Evolutionary conservation across 1,140 invertebrate genomes (phyloP).

Genomic region (Ephestia elutella): DNA sequence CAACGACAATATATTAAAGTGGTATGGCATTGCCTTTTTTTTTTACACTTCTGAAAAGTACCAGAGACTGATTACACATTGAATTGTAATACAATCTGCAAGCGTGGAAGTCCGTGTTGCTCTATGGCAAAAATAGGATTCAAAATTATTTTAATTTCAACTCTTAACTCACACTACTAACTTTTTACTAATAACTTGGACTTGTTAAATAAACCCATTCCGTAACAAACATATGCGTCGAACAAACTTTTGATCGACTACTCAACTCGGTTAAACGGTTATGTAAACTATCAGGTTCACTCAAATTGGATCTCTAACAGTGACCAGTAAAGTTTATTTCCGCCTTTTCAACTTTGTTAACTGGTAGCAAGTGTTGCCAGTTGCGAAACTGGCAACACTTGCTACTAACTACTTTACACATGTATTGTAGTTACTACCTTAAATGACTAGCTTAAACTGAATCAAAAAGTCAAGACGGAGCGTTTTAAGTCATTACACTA

Average conservation of each 20-base stretch:
- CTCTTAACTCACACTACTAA: too few species aligned
- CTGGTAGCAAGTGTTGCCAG: neutral
- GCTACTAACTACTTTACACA: too few species aligned
- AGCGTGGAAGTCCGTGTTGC: too few species aligned
- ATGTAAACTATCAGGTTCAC: neutral
- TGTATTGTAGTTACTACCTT: neutral
- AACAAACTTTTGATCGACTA: slow-evolving; percentile 4
- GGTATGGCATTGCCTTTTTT: too few species aligned
- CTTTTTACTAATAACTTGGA: neutral
- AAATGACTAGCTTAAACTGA: neutral
- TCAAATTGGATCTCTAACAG: neutral
- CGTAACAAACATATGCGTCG: neutral
- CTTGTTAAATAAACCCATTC: neutral
- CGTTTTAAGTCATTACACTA: too few species aligned
- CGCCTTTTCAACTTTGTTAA: neutral
- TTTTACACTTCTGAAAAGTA: too few species aligned
- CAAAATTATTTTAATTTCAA: too few species aligned
- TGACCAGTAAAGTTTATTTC: neutral
- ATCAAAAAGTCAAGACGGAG: neutral
- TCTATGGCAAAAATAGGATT: too few species aligned
- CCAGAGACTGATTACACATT: too few species aligned
- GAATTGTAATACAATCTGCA: too few species aligned
- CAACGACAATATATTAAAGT: too few species aligned
- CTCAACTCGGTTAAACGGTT: neutral
- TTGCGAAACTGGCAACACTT: neutral